Base-by-base conservation (phyloP, 2,797 vertebrate species). In the Pseudomugil gertrudae region DNA sequence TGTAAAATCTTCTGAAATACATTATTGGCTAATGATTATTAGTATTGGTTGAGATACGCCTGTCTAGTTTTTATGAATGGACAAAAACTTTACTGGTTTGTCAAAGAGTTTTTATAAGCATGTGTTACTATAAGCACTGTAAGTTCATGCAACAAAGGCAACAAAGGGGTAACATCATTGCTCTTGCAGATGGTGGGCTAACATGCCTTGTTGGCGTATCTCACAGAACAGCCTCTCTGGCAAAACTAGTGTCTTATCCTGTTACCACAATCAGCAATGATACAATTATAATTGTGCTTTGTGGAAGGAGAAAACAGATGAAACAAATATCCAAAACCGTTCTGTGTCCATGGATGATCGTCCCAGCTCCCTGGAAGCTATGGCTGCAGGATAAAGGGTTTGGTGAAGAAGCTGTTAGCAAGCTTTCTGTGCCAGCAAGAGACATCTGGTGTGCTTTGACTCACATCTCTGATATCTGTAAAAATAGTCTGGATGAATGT, bases 241-340 rank as follows among this genome's bases (percentile, higher is more conserved):
- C 83, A 84, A 63, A 79, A 81, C 78, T 9, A 5, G 36, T 51
- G 9, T 68, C 71, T 90, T 87, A 92, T 90, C 92, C 87, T 89
- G 84, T 91, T 90, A 86, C 68, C 56, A 56, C 33, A 76, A 86
- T 89, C 69, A 78, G 76, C 62, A 80, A 88, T 84, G 84, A 87
- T 86, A 86, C 78, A 72, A 66, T 85, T 81, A 50, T 90, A 58
- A 84, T 85, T 68, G 15, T 66, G 72, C 72, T 85, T 76, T 65
- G 81, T 59, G 57, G 65, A 79, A 58, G 64, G 58, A 79, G 63
- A 74, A 86, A 71, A 69, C 63, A 69, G 81, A 72, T 73, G 73
- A 81, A 88, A 71, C 76, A 78, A 84, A 81, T 74, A 64, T 77
- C 71, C 61, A 50, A 57, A 86, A 69, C 43, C 45, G 40, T 66